Base-by-base conservation (phyloP, 2,888 invertebrate species). In the Polydrusus cervinus region DNA sequence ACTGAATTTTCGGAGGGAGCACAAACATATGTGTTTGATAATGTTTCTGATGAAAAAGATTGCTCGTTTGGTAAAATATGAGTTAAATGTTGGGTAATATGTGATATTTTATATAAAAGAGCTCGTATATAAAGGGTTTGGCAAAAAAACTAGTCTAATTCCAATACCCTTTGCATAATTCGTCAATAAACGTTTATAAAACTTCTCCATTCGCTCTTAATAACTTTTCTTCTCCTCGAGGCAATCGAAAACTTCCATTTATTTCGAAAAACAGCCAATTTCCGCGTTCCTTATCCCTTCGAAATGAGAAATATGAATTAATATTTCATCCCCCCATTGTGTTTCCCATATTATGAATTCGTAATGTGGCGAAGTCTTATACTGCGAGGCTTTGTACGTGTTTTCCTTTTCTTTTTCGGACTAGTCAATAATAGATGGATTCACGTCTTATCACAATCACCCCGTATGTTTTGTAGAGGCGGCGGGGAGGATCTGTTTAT, bases 351-450 rank as follows among this genome's bases (percentile, higher is more conserved):
- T 87, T 86, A 87, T 87, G 86, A 87, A 87, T 87, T 86, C 86
- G 85, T 87, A 87, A 81, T 85, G 73, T 78, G 81, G 78, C 62
- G 74, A 75, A 71, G 75, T 71, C 75, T 67, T 67, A 66, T 75
- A 67, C 55, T 45, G 25, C 20, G 74, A 14, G 71, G 81, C n/a
- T 30, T 47, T 80, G 83, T 84, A 85, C 83, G 84, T 78, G 77
- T 65, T 74, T 74, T 74, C 64, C 65, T 71, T 65, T 75, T 71
- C 61, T 66, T 72, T 61, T 69, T 74, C 40, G 57, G 86, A 89
- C 82, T 89, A 87, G 90, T 94, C 87, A 86, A 87, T 87, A 85
- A 86, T 86, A 83, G 83, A 86, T 85, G 82, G 82, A 79, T 30
- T 80, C 85, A 84, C 85, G 84, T 85, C 84, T 83, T 83, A 82